Conservation (phyloP, 1,140 invertebrate species). For the Plodia interpunctella region DNA sequence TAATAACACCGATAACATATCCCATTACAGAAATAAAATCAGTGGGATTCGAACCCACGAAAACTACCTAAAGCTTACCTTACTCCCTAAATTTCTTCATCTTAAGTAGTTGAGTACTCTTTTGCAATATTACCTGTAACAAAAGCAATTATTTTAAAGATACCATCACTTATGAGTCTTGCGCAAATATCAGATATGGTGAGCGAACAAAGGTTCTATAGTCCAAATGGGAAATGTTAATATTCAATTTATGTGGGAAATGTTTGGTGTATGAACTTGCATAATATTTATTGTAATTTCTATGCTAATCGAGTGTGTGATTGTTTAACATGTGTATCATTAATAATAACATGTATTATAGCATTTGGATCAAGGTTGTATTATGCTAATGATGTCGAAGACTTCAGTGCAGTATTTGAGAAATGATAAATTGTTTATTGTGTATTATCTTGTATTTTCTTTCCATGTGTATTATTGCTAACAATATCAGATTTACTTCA, state of each 20-base stretch:
- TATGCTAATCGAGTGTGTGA: not conserved
- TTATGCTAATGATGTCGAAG: too few relatives aligned
- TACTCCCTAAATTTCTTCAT: not conserved
- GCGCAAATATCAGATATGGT: conserved; percentile 17
- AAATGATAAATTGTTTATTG: too few relatives aligned
- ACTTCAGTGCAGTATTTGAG: too few relatives aligned
- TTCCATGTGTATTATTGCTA: too few relatives aligned
- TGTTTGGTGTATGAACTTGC: conserved; percentile 1
- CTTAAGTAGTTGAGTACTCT: conserved; percentile 12
- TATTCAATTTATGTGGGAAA: conserved; percentile 26
- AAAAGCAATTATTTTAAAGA: conserved; percentile 46
- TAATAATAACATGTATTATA: not conserved
- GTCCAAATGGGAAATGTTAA: conserved; percentile 20
- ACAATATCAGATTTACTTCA: too few relatives aligned
- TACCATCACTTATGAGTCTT: conserved; percentile 22
- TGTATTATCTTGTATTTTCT: too few relatives aligned
- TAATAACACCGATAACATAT: too few relatives aligned
- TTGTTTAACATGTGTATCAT: conserved; percentile 4
- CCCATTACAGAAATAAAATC: too few relatives aligned
- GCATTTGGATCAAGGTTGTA: not conserved
- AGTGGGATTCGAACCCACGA: too few relatives aligned
- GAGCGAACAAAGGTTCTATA: conserved; percentile 20
- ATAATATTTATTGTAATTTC: not conserved
- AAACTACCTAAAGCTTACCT: not conserved
- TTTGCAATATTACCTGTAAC: conserved; percentile 48